A percentile compares a stretch with the other conserved stretches of the same genome.
Evolutionary conservation across 2,888 invertebrate genomes (phyloP).

Genomic region (Ditylenchus weischeri): DNA sequence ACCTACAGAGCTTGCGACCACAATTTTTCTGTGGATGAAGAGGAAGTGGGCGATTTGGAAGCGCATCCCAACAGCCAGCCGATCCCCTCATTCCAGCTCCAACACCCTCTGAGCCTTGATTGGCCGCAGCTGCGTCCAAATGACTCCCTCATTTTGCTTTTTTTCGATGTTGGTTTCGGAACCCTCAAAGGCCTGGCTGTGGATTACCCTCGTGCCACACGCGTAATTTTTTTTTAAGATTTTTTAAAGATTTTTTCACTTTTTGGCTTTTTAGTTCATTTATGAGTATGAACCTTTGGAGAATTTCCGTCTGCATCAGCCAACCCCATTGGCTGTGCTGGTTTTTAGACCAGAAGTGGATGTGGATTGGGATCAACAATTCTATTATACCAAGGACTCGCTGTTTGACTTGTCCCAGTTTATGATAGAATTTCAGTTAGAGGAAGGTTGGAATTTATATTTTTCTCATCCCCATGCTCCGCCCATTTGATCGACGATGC

Average conservation of each 20-base stretch:
- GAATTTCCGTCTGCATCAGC: constrained; percentile 47
- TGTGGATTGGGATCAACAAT: background rate
- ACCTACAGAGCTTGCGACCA: constrained; percentile 57
- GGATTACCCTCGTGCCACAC: constrained; percentile 50
- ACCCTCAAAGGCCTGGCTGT: constrained; percentile 49
- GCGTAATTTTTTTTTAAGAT: constrained; percentile 31
- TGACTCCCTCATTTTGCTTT: constrained; percentile 34
- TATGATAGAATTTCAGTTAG: constrained; percentile 47
- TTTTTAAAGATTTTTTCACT: background rate
- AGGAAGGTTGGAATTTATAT: constrained; percentile 36
- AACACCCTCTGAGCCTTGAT: constrained; percentile 41
- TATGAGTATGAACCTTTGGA: constrained; percentile 47
- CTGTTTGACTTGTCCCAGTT: constrained; percentile 49
- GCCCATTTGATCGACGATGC: too few species aligned
- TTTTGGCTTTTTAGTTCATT: constrained; percentile 33
- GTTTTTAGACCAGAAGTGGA: constrained; percentile 37
- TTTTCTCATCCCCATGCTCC: too few species aligned
- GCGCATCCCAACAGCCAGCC: constrained; percentile 51
- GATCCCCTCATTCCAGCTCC: constrained; percentile 43
- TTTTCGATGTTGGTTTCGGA: constrained; percentile 56
- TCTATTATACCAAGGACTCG: constrained; percentile 8
- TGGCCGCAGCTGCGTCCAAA: constrained; percentile 34
- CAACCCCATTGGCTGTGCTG: constrained; percentile 52
- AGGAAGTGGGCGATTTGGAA: constrained; percentile 17
- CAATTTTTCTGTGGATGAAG: constrained; percentile 41